A percentile compares a stretch with the other conserved stretches of the same genome.
These are phyloP conservation scores for Furcifer pardalis DNA, from an alignment of 2,797 vertebrate species.

Conservation along the genomic window DNA sequence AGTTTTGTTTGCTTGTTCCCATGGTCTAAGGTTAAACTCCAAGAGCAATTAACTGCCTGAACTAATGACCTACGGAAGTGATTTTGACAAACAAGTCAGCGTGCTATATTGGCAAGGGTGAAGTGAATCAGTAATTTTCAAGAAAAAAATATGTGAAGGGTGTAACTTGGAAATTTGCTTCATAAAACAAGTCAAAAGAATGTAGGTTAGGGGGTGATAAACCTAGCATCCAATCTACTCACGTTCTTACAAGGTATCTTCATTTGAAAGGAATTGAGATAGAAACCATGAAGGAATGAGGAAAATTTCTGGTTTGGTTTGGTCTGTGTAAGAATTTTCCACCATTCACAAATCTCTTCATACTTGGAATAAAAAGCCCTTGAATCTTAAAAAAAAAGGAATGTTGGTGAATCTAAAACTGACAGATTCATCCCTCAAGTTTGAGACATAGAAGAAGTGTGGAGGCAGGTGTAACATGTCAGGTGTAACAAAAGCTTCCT, in stretches of 20 bases:
- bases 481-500: too few species aligned
- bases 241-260: conserved; percentile 10
- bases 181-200: conserved; percentile 31
- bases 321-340: too few species aligned
- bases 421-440: too few species aligned
- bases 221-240: background rate
- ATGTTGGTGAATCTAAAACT: too few species aligned
- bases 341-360: too few species aligned
- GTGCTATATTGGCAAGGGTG: background rate
- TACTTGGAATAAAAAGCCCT: too few species aligned
- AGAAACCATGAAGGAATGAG: background rate
- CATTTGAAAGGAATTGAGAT: conserved; percentile 14
- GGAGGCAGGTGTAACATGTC: too few species aligned
- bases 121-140: conserved; percentile 31
- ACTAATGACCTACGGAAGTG: conserved; percentile 36
- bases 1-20: conserved; percentile 28
- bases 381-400: too few species aligned
- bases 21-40: conserved; percentile 25
- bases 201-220: conserved; percentile 11
- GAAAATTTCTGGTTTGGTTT: too few species aligned
- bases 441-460: too few species aligned
- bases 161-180: background rate
- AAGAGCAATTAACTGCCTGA: conserved; percentile 25
- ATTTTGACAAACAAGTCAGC: conserved; percentile 18
- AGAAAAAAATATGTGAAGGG: background rate